Evolutionary conservation across 2,888 invertebrate genomes (phyloP), one percentile per base, ranked within the genome.

Genomic region (Phania funesta): DNA sequence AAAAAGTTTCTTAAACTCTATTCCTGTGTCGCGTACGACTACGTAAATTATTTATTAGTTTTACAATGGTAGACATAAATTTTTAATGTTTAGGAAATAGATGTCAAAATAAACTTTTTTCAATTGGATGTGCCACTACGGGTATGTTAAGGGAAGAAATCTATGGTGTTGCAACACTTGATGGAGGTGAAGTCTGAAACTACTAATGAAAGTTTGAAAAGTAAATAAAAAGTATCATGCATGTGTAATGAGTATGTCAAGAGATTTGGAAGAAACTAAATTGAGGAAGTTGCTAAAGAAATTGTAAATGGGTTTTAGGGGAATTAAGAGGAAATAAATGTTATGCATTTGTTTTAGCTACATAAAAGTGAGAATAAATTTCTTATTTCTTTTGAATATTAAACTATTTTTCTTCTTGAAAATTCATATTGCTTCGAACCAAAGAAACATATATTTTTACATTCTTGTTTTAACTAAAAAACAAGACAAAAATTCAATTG

Each of bases 31-130:
- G 67, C 60, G 67, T 60, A 52, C 29, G 29, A 44, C 16, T 67
- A 20, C 58, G n/a, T 76, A 71, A 84, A 81, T 83, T 84, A 85
- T 84, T 84, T 84, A 84, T 83, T 83, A 83, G 79, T 80, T 71
- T 65, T 74, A 54, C 74, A 80, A 83, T 67, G 75, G 83, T 78
- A 83, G 76, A 83, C 80, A 71, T 60, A 68, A 84, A 80, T 82
- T 73, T 80, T 83, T 65, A 80, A 75, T 83, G 76, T 78, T 71
- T 71, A 70, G 74, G 35, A 60, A 65, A 58, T 64, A 8, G 50
- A 11, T 67, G 62, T 64, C 38, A 26, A 73, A 73, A 56, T 26
- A 52, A 41, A 56, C 18, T 41, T 41, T 60, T 52, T 56, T 9
- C 60, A 52, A 68, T 52, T 35, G 18, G 22, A 68, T 56, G n/a